phyloP scores from a whole-genome alignment of 2,888 invertebrate genomes.

The Poecilobothrus nobilitatus region DNA sequence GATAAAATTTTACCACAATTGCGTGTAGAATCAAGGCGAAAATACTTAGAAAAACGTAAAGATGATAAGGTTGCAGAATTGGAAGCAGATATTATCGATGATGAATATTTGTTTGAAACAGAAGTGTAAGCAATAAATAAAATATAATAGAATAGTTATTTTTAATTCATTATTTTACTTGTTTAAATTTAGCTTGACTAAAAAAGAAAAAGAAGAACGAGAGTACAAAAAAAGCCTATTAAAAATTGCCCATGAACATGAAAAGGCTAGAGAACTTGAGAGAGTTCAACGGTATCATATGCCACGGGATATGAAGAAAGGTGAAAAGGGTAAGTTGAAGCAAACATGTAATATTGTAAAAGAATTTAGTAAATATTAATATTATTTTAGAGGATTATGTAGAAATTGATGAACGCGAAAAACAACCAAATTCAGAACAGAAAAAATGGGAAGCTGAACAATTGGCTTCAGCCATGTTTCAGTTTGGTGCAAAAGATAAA shows the following conservation, averaged over 20 bases:
- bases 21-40: conserved; percentile 81
- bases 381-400: conserved; percentile 55
- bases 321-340: conserved; percentile 48
- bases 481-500: conserved; percentile 90
- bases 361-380: not conserved
- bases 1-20: conserved; percentile 81
- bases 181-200: conserved; percentile 73
- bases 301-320: conserved; percentile 78
- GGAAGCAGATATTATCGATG: conserved; percentile 90
- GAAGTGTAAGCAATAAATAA: conserved; percentile 56
- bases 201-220: conserved; percentile 73
- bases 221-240: conserved; percentile 86
- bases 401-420: conserved; percentile 80
- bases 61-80: conserved; percentile 93
- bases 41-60: conserved; percentile 92
- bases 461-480: conserved; percentile 83
- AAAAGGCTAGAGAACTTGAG: conserved; percentile 85
- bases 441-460: conserved; percentile 98
- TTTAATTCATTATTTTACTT: not conserved
- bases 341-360: not conserved
- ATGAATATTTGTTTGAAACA: conserved; percentile 89
- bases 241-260: conserved; percentile 89
- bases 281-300: conserved; percentile 89
- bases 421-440: conserved; percentile 73
- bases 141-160: not conserved